Base-by-base conservation (phyloP, 2,113 vertebrate genomes). In the Rhombomys opimus region DNA sequence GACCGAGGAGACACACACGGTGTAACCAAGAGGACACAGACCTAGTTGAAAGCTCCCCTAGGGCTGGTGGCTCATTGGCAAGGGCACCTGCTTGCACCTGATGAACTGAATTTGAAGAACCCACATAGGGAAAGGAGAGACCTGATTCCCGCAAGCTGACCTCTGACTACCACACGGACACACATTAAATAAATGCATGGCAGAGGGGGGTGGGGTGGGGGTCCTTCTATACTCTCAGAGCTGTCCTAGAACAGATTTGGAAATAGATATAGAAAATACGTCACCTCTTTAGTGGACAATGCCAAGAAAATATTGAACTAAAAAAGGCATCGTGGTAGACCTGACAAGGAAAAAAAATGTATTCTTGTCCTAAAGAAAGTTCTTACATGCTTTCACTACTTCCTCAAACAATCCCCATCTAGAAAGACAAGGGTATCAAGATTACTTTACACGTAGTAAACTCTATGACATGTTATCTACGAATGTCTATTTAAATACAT, bases 201-300 rank as follows among this genome's bases (percentile, higher is more conserved):
- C 15, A 17, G 7, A 9, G 0, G 6, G 9, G 11, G 9, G 59
- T 11, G 23, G 5, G 1, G 72, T 63, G 20, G 23, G 5, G 0
- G 72, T 63, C n/a, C 94, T 70, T 61, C 61, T 15, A 65, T 27
- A 8, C 23, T 50, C 92, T 50, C 68, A 52, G 57, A 23, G 27
- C 0, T 7, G 78, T 87, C 89, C 78, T 2, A 18, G 81, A 41
- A 32, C 13, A 5, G 75, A 68, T 3, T 23, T 4, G 3, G 38
- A 54, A 52, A 20, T 38, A 70, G 52, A 61, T 50, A 57, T 1
- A 18, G 67, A 90, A 67, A 63, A 38, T 57, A 13, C 38, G 5
- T 11, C 2, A 9, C 91, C 35, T 73, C 82, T 59, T 80, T 38
- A 54, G 12, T 8, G 1, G 46, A 52, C 1, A 73, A 9, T 41